These are phyloP conservation scores for Schizaphis graminum DNA, from an alignment of 2,888 invertebrate genomes.

Conservation along the genomic window DNA sequence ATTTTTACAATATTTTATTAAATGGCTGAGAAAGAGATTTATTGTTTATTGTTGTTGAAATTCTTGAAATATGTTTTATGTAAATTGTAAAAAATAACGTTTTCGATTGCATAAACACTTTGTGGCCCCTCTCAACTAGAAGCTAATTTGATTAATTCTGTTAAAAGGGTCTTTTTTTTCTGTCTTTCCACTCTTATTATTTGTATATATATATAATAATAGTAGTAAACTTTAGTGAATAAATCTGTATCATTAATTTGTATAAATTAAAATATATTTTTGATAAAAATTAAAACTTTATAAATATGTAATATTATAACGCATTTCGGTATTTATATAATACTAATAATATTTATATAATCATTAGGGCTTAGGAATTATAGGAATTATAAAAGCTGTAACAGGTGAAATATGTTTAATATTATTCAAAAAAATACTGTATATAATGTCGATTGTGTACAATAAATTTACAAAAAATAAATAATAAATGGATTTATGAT, in stretches of 20 bases:
- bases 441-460: no score
- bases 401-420: no score
- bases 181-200: neutral
- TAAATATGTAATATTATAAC: neutral
- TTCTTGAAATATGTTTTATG: conserved; percentile 51
- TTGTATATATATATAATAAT: neutral
- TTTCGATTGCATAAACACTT: conserved; percentile 53
- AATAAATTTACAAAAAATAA: no score
- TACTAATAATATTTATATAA: neutral
- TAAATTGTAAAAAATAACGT: conserved; percentile 42
- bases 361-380: no score
- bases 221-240: neutral
- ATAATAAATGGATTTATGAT: no score
- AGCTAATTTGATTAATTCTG: conserved; percentile 50
- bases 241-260: conserved; percentile 29
- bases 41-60: conserved; percentile 39
- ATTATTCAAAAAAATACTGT: no score
- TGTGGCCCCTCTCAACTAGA: neutral
- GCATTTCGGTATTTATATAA: neutral
- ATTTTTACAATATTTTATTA: conserved; percentile 32
- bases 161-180: neutral
- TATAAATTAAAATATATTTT: neutral
- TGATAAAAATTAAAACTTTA: neutral
- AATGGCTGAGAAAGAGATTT: neutral
- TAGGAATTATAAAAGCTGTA: no score